phyloP scores from a whole-genome alignment of 2,888 invertebrate genomes.

The Eupelmus urozonus region DNA sequence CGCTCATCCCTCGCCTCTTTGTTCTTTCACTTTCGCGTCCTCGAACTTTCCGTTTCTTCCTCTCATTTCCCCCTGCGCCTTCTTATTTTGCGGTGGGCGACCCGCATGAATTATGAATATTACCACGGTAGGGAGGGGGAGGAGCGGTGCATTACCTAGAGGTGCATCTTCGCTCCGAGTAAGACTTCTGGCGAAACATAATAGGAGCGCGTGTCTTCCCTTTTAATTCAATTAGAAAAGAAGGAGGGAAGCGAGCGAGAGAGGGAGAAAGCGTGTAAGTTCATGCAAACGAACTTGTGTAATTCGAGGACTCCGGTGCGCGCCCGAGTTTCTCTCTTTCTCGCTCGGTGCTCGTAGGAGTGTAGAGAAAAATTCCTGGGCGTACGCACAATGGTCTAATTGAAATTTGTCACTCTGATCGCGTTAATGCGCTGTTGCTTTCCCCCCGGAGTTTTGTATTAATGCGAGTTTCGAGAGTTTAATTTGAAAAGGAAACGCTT shows the following conservation, averaged over 20 bases:
- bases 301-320: slow-evolving; percentile 19
- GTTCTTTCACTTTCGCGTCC: slow-evolving; percentile 24
- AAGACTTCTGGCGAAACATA: slow-evolving; percentile 41
- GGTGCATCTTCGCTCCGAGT: neutral
- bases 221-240: slow-evolving; percentile 56
- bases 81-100: slow-evolving; percentile 15
- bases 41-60: slow-evolving; percentile 33
- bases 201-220: slow-evolving; percentile 51
- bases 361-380: neutral
- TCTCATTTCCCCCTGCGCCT: slow-evolving; percentile 2
- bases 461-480: too few relatives aligned
- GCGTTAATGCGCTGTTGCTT: too few relatives aligned
- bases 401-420: too few relatives aligned
- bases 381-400: neutral
- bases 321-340: slow-evolving; percentile 1
- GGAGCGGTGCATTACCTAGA: slow-evolving; percentile 32
- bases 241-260: neutral
- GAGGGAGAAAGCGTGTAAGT: neutral
- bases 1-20: neutral
- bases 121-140: slow-evolving; percentile 26
- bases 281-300: slow-evolving; percentile 48
- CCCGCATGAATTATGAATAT: slow-evolving; percentile 61
- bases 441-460: too few relatives aligned
- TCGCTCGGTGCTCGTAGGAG: too few relatives aligned
- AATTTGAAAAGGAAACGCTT: too few relatives aligned